Conservation (phyloP, 2,113 vertebrate genomes). For the Myotis brandtii region DNA sequence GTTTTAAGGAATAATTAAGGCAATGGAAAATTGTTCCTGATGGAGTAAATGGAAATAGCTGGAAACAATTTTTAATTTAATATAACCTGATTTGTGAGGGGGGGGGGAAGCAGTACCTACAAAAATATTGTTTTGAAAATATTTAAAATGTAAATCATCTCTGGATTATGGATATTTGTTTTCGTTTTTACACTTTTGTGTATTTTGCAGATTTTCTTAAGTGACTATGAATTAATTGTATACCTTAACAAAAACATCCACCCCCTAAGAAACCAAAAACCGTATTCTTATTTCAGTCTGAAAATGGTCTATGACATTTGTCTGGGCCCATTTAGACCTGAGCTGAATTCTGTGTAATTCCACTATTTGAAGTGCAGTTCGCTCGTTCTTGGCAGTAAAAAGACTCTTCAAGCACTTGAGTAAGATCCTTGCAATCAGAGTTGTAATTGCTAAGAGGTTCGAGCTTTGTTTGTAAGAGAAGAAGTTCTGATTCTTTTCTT, state of each 20-base stretch:
- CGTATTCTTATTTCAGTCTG: conserved; percentile 28
- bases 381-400: conserved; percentile 60
- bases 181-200: conserved; percentile 52
- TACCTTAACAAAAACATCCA: conserved; percentile 56
- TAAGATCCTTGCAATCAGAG: conserved; percentile 77
- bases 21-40: neutral
- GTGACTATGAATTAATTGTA: conserved; percentile 47
- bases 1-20: conserved; percentile 48
- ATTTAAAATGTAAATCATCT: conserved; percentile 15
- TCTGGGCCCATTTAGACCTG: conserved; percentile 61
- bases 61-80: conserved; percentile 31
- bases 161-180: conserved; percentile 4
- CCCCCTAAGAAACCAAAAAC: conserved; percentile 52
- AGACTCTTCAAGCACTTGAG: conserved; percentile 77
- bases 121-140: neutral
- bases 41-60: neutral
- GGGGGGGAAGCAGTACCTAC: neutral
- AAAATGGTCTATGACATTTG: conserved; percentile 65
- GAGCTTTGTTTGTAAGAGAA: conserved; percentile 79
- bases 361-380: conserved; percentile 47
- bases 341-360: conserved; percentile 61
- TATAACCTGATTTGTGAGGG: neutral
- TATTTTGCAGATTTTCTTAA: conserved; percentile 62
- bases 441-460: conserved; percentile 77
- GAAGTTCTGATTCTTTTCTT: conserved; percentile 80